Evolutionary conservation across 2,888 invertebrate species (phyloP).

Genomic region (Pandemis corylana): DNA sequence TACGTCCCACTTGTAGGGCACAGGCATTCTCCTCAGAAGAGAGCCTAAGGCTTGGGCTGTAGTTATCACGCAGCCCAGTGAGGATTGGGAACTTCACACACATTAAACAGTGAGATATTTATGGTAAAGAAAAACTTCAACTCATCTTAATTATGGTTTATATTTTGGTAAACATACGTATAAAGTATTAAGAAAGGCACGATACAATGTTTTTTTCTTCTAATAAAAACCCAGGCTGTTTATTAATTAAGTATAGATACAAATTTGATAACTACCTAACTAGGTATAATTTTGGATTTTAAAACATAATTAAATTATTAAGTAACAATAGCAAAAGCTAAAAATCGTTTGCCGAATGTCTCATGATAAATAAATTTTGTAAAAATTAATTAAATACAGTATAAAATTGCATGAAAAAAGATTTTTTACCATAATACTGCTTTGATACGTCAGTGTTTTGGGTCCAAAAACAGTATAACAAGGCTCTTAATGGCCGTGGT

Average conservation of each 20-base stretch:
- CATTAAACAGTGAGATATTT: too few species aligned
- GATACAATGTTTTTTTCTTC: conserved; percentile 21
- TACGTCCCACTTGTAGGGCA: too few species aligned
- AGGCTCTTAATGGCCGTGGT: not conserved
- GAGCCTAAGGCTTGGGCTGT: too few species aligned
- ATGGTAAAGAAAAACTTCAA: not conserved
- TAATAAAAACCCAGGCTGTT: conserved; percentile 7
- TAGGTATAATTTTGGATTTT: conserved; percentile 22
- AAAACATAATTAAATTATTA: conserved; percentile 18
- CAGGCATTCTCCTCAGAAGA: too few species aligned
- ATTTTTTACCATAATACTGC: not conserved
- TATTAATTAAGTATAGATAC: not conserved
- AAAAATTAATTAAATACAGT: not conserved
- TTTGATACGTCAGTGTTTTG: not conserved
- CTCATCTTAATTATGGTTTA: conserved; percentile 17
- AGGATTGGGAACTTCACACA: too few species aligned
- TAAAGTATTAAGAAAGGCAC: conserved; percentile 33
- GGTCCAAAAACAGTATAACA: not conserved
- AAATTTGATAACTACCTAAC: conserved; percentile 33
- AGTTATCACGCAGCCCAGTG: too few species aligned
- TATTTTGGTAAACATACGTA: conserved; percentile 38
- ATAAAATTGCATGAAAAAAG: not conserved
- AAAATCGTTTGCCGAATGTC: not conserved
- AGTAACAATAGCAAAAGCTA: conserved; percentile 26
- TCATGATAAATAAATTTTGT: not conserved